Conservation (phyloP, 2,113 vertebrate species). For the Psilopogon haemacephalus region DNA sequence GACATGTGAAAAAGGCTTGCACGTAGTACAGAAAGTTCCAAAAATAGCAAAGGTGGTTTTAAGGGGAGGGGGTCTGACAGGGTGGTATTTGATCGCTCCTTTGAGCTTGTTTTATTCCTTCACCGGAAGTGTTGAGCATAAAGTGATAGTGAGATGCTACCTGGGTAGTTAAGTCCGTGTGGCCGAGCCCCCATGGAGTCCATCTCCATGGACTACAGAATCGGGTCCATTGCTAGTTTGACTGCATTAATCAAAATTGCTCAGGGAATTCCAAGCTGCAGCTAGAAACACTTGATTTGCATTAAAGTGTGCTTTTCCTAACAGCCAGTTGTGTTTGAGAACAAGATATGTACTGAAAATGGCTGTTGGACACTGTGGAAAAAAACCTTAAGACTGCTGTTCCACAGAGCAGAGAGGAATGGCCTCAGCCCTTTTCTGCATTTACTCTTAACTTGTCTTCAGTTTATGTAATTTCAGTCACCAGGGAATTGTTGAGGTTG, state of each 20-base stretch:
- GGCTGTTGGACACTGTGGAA: neutral
- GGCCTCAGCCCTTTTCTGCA: neutral
- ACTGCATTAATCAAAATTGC: neutral
- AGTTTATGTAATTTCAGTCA: neutral
- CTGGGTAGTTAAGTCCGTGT: fast-evolving
- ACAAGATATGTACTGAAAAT: neutral
- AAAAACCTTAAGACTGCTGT: neutral
- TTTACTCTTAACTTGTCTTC: neutral
- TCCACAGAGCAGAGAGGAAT: neutral
- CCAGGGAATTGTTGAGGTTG: neutral
- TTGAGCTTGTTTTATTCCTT: too few relatives aligned
- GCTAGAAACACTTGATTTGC: neutral
- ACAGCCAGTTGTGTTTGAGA: neutral
- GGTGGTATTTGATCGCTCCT: neutral
- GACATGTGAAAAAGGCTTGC: neutral
- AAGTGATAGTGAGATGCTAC: fast-evolving
- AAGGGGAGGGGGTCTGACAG: neutral
- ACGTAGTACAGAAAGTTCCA: neutral
- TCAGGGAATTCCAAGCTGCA: neutral
- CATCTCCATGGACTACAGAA: fast-evolving
- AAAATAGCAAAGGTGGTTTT: neutral
- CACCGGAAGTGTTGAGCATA: fast-evolving
- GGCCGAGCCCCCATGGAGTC: neutral
- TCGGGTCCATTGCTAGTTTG: too few relatives aligned
- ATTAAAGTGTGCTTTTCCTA: neutral